These are phyloP conservation scores for Sinodicranocentrus sp. DNA, from an alignment of 2,888 invertebrate species.

Conservation along the genomic window DNA sequence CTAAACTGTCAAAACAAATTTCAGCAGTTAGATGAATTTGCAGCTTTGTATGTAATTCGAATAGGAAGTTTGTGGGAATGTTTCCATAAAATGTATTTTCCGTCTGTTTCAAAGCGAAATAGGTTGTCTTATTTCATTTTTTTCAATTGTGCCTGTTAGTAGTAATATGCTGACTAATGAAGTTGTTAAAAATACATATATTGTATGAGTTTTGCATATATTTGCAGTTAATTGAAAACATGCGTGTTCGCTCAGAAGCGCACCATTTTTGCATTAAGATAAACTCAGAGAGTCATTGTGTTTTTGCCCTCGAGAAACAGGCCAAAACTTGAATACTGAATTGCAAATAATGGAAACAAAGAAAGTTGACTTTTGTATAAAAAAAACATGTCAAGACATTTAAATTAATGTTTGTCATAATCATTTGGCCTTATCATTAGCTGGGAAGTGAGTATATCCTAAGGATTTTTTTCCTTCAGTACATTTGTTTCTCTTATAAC, in stretches of 20 bases:
- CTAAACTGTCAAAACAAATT: neutral
- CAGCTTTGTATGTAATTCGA: too few relatives aligned
- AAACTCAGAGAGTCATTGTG: neutral
- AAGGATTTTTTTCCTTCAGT: slow-evolving; percentile 1
- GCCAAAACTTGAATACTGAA: slow-evolving; percentile 11
- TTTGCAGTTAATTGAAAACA: slow-evolving; percentile 53
- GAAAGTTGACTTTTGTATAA: neutral
- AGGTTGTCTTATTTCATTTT: too few relatives aligned
- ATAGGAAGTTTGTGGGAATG: too few relatives aligned
- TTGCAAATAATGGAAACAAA: too few relatives aligned
- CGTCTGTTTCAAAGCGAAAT: too few relatives aligned
- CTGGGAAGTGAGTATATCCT: neutral
- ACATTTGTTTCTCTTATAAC: too few relatives aligned
- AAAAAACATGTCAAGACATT: slow-evolving; percentile 55
- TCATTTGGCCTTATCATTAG: slow-evolving; percentile 58
- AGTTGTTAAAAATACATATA: too few relatives aligned
- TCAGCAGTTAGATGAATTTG: too few relatives aligned
- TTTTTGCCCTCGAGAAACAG: slow-evolving; percentile 46
- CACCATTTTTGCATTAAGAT: neutral
- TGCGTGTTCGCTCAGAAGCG: slow-evolving; percentile 19
- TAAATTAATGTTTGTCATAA: slow-evolving; percentile 52
- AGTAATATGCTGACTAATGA: too few relatives aligned
- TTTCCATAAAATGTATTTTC: too few relatives aligned
- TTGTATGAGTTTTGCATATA: neutral
- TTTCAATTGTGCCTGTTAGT: too few relatives aligned